Percentiles rank a stretch among this genome's conserved stretches.
Conservation (phyloP, 2,797 vertebrate species). For the Poliocrania exsul region DNA sequence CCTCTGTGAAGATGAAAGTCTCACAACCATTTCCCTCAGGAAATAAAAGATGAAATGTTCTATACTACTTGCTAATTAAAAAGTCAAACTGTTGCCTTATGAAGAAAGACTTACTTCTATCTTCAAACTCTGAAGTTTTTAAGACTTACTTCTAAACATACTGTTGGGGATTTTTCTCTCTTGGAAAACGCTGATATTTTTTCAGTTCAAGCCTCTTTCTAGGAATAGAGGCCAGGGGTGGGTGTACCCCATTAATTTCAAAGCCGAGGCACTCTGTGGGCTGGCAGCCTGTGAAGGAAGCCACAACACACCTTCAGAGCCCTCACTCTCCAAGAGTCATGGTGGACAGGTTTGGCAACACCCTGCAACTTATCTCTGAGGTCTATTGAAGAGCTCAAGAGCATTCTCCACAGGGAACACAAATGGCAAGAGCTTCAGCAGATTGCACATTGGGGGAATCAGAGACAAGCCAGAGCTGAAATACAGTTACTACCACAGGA, state of each 20-base stretch:
- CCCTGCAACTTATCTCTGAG: background rate
- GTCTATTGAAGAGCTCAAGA: background rate
- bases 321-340: background rate
- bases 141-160: background rate
- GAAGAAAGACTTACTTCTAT: slow-evolving; percentile 8
- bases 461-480: background rate
- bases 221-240: background rate
- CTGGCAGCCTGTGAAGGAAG: background rate
- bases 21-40: slow-evolving; percentile 28
- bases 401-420: background rate
- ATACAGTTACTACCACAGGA: background rate
- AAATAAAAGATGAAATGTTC: slow-evolving; percentile 27
- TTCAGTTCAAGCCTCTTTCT: background rate
- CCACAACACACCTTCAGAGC: background rate
- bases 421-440: background rate
- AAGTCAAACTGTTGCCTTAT: slow-evolving; percentile 1
- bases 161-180: background rate
- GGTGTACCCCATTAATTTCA: background rate
- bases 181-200: background rate
- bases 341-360: background rate
- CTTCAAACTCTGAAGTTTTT: background rate
- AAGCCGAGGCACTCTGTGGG: background rate
- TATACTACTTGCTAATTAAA: slow-evolving; percentile 13
- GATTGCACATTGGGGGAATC: background rate
- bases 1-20: slow-evolving; percentile 57